These are phyloP conservation scores for Tetragonula carbonaria DNA, from an alignment of 2,888 invertebrate species.

Conservation along the genomic window DNA sequence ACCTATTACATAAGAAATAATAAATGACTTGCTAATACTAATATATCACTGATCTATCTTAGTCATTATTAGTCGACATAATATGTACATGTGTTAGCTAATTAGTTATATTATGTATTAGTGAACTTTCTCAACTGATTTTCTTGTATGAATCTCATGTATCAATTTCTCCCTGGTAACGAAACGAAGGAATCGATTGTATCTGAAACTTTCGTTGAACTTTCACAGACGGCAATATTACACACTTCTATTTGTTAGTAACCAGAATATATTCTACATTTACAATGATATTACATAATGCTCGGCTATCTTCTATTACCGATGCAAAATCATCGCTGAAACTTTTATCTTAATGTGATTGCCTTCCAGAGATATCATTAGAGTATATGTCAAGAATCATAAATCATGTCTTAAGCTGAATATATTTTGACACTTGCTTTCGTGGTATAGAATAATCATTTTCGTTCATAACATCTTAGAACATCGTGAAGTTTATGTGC, in stretches of 20 bases:
- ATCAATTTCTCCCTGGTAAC: neutral
- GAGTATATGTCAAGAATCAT: neutral
- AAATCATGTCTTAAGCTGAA: conserved; percentile 9
- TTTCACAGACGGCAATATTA: conserved; percentile 55
- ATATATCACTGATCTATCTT: neutral
- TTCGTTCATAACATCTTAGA: too few relatives aligned
- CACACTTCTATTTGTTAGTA: conserved; percentile 47
- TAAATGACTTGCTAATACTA: too few relatives aligned
- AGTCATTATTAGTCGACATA: neutral
- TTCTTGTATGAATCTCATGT: conserved; percentile 14
- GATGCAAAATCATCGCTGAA: neutral
- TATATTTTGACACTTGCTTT: neutral
- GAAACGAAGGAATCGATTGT: conserved; percentile 47
- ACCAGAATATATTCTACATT: conserved; percentile 40
- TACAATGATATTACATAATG: conserved; percentile 53
- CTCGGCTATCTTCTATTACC: conserved; percentile 5
- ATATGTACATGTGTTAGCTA: neutral
- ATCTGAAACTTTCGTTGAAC: conserved; percentile 55
- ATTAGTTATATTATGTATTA: neutral
- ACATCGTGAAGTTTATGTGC: neutral
- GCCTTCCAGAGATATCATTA: conserved; percentile 6
- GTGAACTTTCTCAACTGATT: conserved; percentile 24
- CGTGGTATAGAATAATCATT: neutral
- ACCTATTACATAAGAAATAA: too few relatives aligned
- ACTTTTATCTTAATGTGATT: conserved; percentile 10